Percentiles rank a stretch among this genome's conserved stretches.
Evolutionary conservation across 2,113 vertebrate genomes (phyloP).

Genomic region (Parus major): DNA sequence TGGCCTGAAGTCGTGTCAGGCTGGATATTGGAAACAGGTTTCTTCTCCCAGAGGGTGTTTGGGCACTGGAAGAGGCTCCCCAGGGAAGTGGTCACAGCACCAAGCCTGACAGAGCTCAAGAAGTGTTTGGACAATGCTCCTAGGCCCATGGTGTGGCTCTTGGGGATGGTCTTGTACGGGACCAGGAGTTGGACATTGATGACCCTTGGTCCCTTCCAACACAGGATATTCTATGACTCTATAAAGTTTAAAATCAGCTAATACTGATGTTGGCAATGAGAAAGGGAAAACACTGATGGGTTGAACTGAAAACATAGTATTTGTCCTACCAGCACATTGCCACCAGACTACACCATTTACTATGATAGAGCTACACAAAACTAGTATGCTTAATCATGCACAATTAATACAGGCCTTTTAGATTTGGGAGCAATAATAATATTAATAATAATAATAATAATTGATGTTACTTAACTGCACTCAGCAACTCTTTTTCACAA

Average conservation of each 20-base stretch:
- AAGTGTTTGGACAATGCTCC: fast-evolving
- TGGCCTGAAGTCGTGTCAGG: fast-evolving
- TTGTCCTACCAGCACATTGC: not conserved
- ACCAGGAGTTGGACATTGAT: not conserved
- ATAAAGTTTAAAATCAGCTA: not conserved
- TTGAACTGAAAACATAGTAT: not conserved
- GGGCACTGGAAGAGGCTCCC: not conserved
- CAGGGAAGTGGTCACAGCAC: not conserved
- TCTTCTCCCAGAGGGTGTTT: fast-evolving
- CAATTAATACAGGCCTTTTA: not conserved
- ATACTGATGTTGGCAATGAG: not conserved
- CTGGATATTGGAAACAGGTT: fast-evolving
- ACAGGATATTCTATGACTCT: not conserved
- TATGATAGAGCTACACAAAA: not conserved
- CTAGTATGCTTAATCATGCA: not conserved
- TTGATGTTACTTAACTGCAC: not conserved
- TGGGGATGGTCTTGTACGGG: fast-evolving
- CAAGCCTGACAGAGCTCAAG: not conserved
- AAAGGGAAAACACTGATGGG: not conserved
- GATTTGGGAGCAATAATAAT: not conserved
- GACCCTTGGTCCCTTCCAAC: not conserved
- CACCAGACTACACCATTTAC: not conserved
- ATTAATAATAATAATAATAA: not conserved
- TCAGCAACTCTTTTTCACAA: not conserved
- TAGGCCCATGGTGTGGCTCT: not conserved